These are phyloP conservation scores for Ennomos fuscantarius DNA, from an alignment of 2,888 invertebrate genomes.

Conservation along the genomic window DNA sequence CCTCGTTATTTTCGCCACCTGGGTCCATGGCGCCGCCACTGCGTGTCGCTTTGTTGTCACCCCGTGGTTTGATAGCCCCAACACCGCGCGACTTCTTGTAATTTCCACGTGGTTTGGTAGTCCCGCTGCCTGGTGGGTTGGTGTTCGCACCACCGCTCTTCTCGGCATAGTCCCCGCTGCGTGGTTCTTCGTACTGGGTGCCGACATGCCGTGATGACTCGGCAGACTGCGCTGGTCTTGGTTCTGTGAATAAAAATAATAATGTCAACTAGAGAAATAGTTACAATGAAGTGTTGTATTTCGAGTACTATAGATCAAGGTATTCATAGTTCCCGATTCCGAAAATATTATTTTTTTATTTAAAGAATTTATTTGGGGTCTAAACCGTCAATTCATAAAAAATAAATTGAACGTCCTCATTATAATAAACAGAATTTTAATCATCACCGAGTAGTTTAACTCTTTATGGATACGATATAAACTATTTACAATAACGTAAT, in stretches of 20 bases:
- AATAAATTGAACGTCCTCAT: no score
- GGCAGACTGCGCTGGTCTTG: slow-evolving; percentile 12
- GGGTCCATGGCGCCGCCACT: slow-evolving; percentile 5
- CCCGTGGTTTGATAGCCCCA: neutral
- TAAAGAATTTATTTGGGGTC: no score
- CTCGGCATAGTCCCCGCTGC: slow-evolving; percentile 9
- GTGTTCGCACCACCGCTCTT: neutral
- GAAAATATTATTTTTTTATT: no score
- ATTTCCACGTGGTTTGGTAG: neutral
- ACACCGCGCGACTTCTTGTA: neutral
- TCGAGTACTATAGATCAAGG: no score
- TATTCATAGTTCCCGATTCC: no score
- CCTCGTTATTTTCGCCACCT: neutral
- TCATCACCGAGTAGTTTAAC: no score
- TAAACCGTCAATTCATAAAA: no score
- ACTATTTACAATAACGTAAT: no score
- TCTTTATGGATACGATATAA: no score
- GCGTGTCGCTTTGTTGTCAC: neutral
- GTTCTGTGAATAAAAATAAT: slow-evolving; percentile 4
- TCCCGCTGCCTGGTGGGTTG: neutral
- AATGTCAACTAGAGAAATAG: neutral
- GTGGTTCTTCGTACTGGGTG: slow-evolving; percentile 21
- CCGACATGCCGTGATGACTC: slow-evolving; percentile 10
- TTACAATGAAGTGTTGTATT: neutral
- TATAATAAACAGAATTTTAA: no score